phyloP scores from a whole-genome alignment of 2,797 vertebrate species.

The Etheostoma nigrum region DNA sequence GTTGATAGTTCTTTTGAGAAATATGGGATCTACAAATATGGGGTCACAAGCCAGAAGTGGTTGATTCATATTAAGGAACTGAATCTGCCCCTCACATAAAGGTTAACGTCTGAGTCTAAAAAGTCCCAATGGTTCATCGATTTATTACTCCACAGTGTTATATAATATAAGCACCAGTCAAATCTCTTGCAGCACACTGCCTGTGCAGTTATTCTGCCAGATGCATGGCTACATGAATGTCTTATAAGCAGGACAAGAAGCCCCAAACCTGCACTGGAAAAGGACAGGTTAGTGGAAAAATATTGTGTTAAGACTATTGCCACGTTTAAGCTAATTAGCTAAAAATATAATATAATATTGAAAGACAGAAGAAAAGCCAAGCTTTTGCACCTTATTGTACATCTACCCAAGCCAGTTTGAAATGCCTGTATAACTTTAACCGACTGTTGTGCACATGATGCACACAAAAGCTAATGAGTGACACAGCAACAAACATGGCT shows the following conservation, averaged over 20 bases:
- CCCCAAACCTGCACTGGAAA: neutral
- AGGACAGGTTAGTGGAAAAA: neutral
- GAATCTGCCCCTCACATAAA: neutral
- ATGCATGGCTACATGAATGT: neutral
- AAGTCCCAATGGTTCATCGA: neutral
- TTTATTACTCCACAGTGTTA: neutral
- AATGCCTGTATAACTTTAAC: neutral
- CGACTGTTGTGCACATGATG: neutral
- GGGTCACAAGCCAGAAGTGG: neutral
- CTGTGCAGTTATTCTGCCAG: neutral
- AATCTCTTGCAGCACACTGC: neutral
- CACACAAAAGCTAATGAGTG: neutral
- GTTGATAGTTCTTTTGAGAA: slow-evolving; percentile 2
- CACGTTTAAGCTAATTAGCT: too few relatives aligned
- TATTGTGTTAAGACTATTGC: neutral
- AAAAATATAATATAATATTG: too few relatives aligned
- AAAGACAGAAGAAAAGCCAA: neutral
- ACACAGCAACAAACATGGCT: neutral
- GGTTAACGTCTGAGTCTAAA: neutral
- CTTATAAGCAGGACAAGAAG: neutral
- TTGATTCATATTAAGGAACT: neutral
- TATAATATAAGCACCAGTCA: slow-evolving; percentile 13
- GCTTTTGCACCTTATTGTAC: too few relatives aligned
- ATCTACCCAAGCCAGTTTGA: neutral
- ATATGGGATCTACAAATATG: neutral